phyloP scores from a whole-genome alignment of 2,888 invertebrate genomes.

The Venusia cambrica region DNA sequence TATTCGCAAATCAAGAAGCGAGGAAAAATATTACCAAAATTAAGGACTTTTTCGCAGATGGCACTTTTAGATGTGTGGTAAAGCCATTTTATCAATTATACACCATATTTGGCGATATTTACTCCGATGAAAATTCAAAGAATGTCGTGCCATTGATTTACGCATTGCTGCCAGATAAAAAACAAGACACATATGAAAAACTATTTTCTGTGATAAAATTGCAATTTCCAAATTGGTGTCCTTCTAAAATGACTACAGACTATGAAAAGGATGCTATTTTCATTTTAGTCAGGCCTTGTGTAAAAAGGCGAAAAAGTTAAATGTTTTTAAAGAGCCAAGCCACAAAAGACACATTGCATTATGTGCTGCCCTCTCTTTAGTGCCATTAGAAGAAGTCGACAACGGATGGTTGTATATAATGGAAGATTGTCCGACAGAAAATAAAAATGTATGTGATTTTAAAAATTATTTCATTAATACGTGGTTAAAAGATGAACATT shows the following conservation, averaged over 20 bases:
- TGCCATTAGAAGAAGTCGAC: no score
- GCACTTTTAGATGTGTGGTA: constrained; percentile 1
- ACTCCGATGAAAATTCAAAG: constrained; percentile 2
- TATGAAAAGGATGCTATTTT: constrained; percentile 1
- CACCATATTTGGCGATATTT: constrained; percentile 2
- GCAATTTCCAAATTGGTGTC: constrained; percentile 1
- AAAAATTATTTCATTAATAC: no score
- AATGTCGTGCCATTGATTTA: constrained; percentile 4
- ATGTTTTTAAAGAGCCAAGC: no score
- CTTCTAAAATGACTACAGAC: constrained; percentile 1
- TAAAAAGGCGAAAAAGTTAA: no score
- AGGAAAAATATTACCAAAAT: background rate
- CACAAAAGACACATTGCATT: no score
- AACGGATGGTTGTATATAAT: no score
- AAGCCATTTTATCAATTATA: constrained; percentile 6
- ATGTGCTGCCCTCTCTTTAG: no score
- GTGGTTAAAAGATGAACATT: no score
- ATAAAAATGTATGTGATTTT: no score
- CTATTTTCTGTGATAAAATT: constrained; percentile 3
- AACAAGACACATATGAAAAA: constrained; percentile 1
- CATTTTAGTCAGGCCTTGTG: no score
- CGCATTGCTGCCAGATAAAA: constrained; percentile 3
- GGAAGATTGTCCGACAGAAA: no score
- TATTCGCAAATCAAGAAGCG: constrained; percentile 4
- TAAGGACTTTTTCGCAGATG: constrained; percentile 2